phyloP scores from a whole-genome alignment of 2,888 invertebrate genomes.

The Deilephila elpenor region DNA sequence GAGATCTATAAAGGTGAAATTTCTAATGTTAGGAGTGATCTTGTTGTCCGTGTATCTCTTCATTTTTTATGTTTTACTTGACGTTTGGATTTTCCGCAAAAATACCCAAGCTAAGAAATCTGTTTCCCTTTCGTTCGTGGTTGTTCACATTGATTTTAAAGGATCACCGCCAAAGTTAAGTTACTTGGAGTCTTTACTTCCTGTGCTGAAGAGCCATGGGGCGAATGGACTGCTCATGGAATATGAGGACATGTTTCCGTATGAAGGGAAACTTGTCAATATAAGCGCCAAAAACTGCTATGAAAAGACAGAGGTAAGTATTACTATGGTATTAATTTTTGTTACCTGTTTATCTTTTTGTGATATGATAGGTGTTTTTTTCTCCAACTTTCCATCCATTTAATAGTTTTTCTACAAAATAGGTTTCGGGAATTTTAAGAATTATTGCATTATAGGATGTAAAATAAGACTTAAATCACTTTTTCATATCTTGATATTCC shows the following conservation, averaged over 20 bases:
- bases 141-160: slow-evolving; percentile 94
- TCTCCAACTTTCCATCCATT: too few species aligned
- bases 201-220: slow-evolving; percentile 85
- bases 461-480: too few species aligned
- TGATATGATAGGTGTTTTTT: background rate
- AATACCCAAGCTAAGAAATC: slow-evolving; percentile 22
- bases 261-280: slow-evolving; percentile 83
- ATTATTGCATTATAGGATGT: too few species aligned
- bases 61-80: slow-evolving; percentile 28
- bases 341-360: too few species aligned
- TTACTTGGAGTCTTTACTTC: slow-evolving; percentile 86
- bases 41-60: slow-evolving; percentile 35
- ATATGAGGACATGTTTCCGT: slow-evolving; percentile 96
- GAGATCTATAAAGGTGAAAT: slow-evolving; percentile 33
- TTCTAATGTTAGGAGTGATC: slow-evolving; percentile 25
- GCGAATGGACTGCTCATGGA: slow-evolving; percentile 92
- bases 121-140: slow-evolving; percentile 74
- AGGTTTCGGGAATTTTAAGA: too few species aligned
- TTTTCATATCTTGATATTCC: too few species aligned
- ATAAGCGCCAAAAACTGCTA: slow-evolving; percentile 88
- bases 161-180: slow-evolving; percentile 90
- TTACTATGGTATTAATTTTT: too few species aligned
- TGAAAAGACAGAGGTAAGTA: slow-evolving; percentile 60
- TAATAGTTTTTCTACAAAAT: too few species aligned
- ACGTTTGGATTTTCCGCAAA: slow-evolving; percentile 26